A percentile compares a stretch with the other conserved stretches of the same genome.
Conservation (phyloP, 2,888 invertebrate species). For the Drosophila multiciliata region DNA sequence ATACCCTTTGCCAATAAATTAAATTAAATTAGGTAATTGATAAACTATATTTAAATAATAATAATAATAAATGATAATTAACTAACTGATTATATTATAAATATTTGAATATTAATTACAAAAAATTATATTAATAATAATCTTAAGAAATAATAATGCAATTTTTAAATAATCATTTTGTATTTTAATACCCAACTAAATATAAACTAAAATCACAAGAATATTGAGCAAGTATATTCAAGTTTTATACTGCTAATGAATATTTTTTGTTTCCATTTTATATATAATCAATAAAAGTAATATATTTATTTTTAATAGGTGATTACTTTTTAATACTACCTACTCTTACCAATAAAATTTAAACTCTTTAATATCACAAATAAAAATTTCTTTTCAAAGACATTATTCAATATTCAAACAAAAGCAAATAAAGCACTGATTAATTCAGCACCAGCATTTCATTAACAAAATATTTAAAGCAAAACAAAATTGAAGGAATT, state of each 20-base stretch:
- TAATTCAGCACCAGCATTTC: slow-evolving; percentile 25
- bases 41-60: background rate
- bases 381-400: background rate
- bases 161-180: background rate
- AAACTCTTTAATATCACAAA: background rate
- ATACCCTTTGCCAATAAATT: background rate
- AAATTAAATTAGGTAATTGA: background rate
- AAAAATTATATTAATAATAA: background rate
- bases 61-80: background rate
- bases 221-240: background rate
- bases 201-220: background rate
- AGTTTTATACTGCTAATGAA: background rate
- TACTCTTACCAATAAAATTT: background rate
- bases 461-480: slow-evolving; percentile 21
- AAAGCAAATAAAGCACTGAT: background rate
- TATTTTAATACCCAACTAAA: background rate
- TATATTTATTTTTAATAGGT: background rate
- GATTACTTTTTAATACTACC: background rate
- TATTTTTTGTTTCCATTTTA: background rate
- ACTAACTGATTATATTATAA: background rate
- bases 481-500: slow-evolving; percentile 19
- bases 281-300: background rate
- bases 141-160: background rate
- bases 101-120: background rate
- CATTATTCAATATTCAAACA: background rate